phyloP scores from a whole-genome alignment of 2,888 invertebrate species.

The Scrobipalpa costella region DNA sequence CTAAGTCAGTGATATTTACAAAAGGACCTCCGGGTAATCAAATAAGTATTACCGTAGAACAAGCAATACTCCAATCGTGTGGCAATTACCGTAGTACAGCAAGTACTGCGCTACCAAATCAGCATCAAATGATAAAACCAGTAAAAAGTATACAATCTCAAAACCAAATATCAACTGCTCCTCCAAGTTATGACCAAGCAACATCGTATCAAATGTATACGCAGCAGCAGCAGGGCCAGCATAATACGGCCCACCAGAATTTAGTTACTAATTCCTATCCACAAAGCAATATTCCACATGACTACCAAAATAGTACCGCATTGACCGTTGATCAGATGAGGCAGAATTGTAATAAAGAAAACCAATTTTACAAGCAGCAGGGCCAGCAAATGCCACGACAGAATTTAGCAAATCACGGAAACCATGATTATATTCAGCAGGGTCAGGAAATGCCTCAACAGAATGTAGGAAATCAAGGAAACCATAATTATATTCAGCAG shows the following conservation, averaged over 20 bases:
- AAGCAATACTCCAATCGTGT: not conserved
- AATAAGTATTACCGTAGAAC: constrained; percentile 38
- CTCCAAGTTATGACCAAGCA: not conserved
- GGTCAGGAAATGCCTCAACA: too few species aligned
- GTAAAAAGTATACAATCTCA: not conserved
- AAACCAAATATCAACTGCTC: not conserved
- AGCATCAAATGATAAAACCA: not conserved
- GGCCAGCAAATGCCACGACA: not conserved
- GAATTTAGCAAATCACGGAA: not conserved
- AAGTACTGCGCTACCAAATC: not conserved
- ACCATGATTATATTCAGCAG: not conserved
- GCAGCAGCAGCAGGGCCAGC: not conserved
- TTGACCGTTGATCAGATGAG: not conserved
- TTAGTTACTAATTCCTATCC: not conserved
- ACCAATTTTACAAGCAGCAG: not conserved
- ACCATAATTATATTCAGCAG: too few species aligned
- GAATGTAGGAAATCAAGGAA: too few species aligned
- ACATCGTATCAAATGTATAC: not conserved
- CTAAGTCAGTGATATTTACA: constrained; percentile 33
- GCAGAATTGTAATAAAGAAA: not conserved
- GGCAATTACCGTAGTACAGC: not conserved
- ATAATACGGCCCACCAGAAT: not conserved
- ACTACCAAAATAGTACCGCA: not conserved
- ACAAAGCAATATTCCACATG: not conserved
- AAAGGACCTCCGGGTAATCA: constrained; percentile 40